Base-by-base conservation (phyloP, 2,888 invertebrate genomes). In the Bursaphelenchus okinawaensis region DNA sequence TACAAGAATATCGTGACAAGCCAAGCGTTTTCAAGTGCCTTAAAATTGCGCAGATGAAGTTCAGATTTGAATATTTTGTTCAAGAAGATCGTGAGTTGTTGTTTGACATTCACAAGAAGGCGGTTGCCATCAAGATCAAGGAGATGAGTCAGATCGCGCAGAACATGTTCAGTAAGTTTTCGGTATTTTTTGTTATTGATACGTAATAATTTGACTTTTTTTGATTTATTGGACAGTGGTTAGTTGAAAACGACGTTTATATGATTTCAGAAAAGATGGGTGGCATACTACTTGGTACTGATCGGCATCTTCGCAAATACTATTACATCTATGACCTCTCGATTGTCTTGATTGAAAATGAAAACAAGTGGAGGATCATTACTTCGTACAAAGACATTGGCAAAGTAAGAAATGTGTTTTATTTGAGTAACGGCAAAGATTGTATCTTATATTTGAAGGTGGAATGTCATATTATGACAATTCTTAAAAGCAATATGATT, bases 31-130 rank as follows among this genome's bases (percentile, higher is more conserved):
- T 40, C 40, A 50, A 51, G 4, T 31, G 50, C 19, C 20, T 59
- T 16, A 22, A 59, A n/a, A 22, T 59, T 22, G n/a, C 20, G 16
- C 51, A 23, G 29, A 26, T 59, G 29, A 59, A 59, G 28, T 40
- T 50, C 23, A 12, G 60, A 1, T 59, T 59, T 19, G 60, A 59
- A n/a, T 59, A 59, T 50, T 23, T 52, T 40, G 40, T 40, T 40
- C 40, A 40, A 40, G 40, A 40, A 40, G 40, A 40, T n/a, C 40
- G 40, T 1, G 40, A 40, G n/a, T 40, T 40, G 40, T 40, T 40
- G 40, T 40, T 16, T 40, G 40, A 40, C 40, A 40, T 40, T n/a
- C 40, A 40, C 40, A 40, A 40, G n/a, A 40, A 40, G n/a, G 40
- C 40, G 16, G n/a, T 40, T 40, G 40, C n/a, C 40, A 40, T 40